Evolutionary conservation across 2,888 invertebrate genomes (phyloP).

Genomic region (Lasioglossum morio): DNA sequence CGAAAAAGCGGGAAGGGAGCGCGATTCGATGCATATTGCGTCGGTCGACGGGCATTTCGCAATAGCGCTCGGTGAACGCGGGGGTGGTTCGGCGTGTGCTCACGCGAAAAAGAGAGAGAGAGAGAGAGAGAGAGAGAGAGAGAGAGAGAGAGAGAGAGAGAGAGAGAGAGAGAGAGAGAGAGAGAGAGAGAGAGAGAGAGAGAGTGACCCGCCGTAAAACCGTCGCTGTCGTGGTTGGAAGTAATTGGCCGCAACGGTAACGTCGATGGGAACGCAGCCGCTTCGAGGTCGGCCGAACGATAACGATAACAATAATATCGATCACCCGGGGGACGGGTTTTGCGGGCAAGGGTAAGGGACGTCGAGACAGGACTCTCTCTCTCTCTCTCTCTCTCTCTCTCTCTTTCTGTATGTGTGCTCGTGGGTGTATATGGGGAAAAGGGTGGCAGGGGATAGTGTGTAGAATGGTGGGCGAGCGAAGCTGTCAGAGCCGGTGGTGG

Average conservation of each 20-base stretch:
- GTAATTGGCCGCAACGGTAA: constrained; percentile 66
- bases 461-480: constrained; percentile 13
- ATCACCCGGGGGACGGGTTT: constrained; percentile 70
- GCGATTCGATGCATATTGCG: constrained; percentile 55
- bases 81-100: background rate
- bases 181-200: background rate
- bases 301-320: constrained; percentile 81
- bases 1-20: constrained; percentile 21
- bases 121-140: background rate
- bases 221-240: constrained; percentile 45
- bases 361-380: background rate
- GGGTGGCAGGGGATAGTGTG: background rate
- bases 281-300: constrained; percentile 75
- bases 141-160: background rate
- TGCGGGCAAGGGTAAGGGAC: constrained; percentile 41
- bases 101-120: background rate
- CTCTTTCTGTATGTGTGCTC: background rate
- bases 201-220: constrained; percentile 36
- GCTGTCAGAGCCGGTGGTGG: constrained; percentile 9
- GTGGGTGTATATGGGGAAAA: background rate
- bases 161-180: constrained; percentile 6
- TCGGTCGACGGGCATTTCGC: constrained; percentile 35
- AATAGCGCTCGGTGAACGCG: constrained; percentile 17
- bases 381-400: background rate
- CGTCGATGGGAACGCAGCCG: constrained; percentile 52